Evolutionary conservation across 2,113 vertebrate species (phyloP), one percentile per base, ranked within the genome.

Genomic region (Pontoporia blainvillei): DNA sequence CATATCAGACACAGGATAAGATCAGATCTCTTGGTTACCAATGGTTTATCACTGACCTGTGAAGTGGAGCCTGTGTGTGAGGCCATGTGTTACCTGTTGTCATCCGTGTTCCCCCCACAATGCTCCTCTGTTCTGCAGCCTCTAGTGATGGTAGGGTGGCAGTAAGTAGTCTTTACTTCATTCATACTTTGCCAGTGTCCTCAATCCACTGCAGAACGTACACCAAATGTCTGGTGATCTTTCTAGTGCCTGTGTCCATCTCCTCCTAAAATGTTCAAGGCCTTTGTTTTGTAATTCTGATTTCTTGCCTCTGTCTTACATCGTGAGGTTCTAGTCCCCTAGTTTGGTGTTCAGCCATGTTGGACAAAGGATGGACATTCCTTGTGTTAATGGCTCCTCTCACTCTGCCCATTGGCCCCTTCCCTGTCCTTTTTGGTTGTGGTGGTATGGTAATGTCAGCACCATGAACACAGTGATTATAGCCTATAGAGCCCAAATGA

Each of bases 381-480:
- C 23, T 72, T 73, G 5, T 20, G 20, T n/a, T 10, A 39, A 54
- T 2, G 6, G 27, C 23, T 78, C 5, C 34, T 82, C 18, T 41
- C 17, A 39, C 9, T 67, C 7, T 11, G 3, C 21, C 12, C 5
- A 5, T 1, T 0, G 7, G 14, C 3, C 1, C 17, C 3, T 44
- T 34, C 7, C 2, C 11, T 17, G 1, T 54, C 12, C 4, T 89
- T 14, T 31, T 18, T 21, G 8, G 17, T 17, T 6, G 18, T 25
- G 34, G 4, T 52, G 76, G 21, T 27, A 14, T 13, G 18, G 6
- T 86, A 41, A 6, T 54, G 2, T 61, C 18, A 8, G 8, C 21
- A 25, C 41, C 52, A 25, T 20, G 12, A 61, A 69, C 3, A 34
- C 25, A 61, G 44, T n/a, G 13, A 83, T 79, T 52, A 31, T 8